Conservation (phyloP, 2,888 invertebrate genomes). For the Timema podura region DNA sequence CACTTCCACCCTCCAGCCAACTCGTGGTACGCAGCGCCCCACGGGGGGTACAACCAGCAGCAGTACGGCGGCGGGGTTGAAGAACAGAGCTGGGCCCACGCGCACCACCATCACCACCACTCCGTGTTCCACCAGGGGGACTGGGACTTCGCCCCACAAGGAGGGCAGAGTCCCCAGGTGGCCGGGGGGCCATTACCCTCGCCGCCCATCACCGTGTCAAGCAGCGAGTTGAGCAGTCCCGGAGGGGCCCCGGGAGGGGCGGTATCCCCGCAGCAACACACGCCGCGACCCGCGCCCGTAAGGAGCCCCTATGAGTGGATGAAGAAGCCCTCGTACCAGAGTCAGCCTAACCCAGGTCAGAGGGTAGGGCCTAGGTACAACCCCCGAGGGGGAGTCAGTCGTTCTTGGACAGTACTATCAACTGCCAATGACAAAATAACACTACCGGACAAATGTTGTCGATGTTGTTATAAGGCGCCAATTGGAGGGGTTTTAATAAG, state of each 20-base stretch:
- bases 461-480: too few relatives aligned
- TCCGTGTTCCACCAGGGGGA: conserved; percentile 27
- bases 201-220: conserved; percentile 56
- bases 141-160: conserved; percentile 38
- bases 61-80: conserved; percentile 33
- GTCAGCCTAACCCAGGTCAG: conserved; percentile 79
- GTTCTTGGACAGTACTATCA: too few relatives aligned
- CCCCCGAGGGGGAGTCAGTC: too few relatives aligned
- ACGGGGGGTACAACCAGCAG: conserved; percentile 57
- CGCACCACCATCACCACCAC: conserved; percentile 29
- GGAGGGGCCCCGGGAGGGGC: conserved; percentile 43
- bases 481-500: too few relatives aligned
- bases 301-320: conserved; percentile 89
- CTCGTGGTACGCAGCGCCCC: conserved; percentile 44
- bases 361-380: conserved; percentile 23
- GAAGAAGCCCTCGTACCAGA: conserved; percentile 82
- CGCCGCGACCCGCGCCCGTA: conserved; percentile 61
- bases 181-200: conserved; percentile 46
- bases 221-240: conserved; percentile 60
- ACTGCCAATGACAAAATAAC: too few relatives aligned
- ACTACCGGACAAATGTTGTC: too few relatives aligned
- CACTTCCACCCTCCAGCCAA: conserved; percentile 38
- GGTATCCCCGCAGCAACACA: conserved; percentile 42
- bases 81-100: conserved; percentile 26
- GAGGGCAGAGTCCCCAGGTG: conserved; percentile 49